phyloP scores from a whole-genome alignment of 2,797 vertebrate genomes.

The Acomys russatus region DNA sequence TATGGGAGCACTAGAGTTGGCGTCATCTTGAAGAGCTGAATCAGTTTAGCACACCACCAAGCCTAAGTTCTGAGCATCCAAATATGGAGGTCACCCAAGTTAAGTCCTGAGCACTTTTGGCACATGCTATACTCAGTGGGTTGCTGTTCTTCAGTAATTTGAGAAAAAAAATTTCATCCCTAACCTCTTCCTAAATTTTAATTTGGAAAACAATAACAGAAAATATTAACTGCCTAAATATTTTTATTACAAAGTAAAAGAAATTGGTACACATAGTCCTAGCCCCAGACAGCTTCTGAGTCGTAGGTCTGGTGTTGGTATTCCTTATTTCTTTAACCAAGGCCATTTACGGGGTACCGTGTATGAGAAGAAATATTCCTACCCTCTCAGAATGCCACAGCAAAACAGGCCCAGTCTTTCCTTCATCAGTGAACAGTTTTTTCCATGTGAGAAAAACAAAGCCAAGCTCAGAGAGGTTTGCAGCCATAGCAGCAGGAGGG shows the following conservation, averaged over 20 bases:
- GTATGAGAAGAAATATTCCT: background rate
- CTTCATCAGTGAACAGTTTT: background rate
- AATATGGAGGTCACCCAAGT: background rate
- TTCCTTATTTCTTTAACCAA: background rate
- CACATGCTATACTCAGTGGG: background rate
- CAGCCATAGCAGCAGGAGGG: background rate
- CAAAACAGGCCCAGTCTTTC: background rate
- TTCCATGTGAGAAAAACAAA: background rate
- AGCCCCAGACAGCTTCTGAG: background rate
- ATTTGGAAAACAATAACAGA: slow-evolving; percentile 40
- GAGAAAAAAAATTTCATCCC: slow-evolving; percentile 16
- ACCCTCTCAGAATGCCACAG: background rate
- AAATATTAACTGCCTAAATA: background rate
- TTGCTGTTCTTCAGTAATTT: slow-evolving; percentile 55
- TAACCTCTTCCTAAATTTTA: background rate
- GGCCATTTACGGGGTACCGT: background rate
- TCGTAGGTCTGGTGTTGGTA: background rate
- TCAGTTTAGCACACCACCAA: background rate
- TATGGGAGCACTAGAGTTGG: background rate
- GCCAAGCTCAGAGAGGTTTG: background rate
- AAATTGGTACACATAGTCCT: background rate
- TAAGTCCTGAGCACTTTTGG: background rate
- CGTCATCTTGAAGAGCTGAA: background rate
- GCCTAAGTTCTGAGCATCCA: background rate
- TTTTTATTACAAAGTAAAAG: background rate